Conservation (phyloP, 2,888 invertebrate genomes). For the Aleiodes alternator region DNA sequence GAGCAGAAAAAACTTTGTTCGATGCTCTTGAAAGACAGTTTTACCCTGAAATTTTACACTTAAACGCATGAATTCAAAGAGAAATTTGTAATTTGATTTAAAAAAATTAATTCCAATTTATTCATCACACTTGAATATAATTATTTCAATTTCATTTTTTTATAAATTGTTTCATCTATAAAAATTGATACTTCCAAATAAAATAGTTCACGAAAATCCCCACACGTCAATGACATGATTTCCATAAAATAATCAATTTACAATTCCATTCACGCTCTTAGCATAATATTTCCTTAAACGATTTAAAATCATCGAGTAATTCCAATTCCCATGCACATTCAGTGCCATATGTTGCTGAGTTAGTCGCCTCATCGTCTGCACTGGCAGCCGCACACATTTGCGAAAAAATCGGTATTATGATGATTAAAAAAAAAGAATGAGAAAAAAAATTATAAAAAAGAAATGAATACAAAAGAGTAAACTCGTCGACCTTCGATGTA, state of each 20-base stretch:
- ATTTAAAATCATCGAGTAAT: no score
- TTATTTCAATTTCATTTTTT: no score
- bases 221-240: no score
- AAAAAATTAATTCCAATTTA: no score
- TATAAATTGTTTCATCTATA: slow-evolving; percentile 30
- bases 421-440: slow-evolving; percentile 4
- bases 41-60: not conserved
- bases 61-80: not conserved
- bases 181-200: not conserved
- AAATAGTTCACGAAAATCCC: not conserved
- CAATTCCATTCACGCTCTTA: no score
- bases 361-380: not conserved
- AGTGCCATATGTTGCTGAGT: slow-evolving; percentile 60
- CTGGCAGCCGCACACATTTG: slow-evolving; percentile 47
- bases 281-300: no score
- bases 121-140: no score
- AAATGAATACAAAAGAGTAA: slow-evolving; percentile 55
- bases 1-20: not conserved
- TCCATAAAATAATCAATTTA: slow-evolving; percentile 55
- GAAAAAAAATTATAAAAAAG: slow-evolving; percentile 11
- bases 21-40: not conserved
- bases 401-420: slow-evolving; percentile 61
- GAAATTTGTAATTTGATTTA: not conserved
- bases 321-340: no score
- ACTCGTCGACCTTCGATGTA: slow-evolving; percentile 72